Conservation (phyloP, 2,113 vertebrate species). For the Mormyrus iriodes region DNA sequence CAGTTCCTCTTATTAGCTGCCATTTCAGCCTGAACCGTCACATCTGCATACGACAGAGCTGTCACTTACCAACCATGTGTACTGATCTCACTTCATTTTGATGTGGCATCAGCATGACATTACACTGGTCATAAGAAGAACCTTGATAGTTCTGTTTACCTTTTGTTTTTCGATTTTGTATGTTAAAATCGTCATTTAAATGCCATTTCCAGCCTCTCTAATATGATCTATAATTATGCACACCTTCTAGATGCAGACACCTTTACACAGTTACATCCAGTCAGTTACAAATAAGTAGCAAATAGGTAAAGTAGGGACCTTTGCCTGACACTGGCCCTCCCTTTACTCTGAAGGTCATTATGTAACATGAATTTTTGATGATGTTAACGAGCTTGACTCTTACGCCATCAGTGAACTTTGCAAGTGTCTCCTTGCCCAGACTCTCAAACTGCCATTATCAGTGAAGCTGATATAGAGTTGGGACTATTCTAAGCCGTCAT, state of each 20-base stretch:
- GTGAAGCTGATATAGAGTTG: background rate
- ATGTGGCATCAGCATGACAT: slow-evolving; percentile 44
- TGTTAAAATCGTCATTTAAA: background rate
- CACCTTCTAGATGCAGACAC: background rate
- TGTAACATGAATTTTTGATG: background rate
- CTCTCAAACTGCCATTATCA: background rate
- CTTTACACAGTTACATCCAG: background rate
- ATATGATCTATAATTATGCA: background rate
- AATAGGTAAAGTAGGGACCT: background rate
- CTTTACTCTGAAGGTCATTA: background rate
- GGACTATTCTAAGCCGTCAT: background rate
- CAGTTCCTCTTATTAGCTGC: slow-evolving; percentile 55
- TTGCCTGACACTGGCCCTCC: background rate
- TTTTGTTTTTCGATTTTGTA: background rate
- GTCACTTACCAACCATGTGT: too few relatives aligned
- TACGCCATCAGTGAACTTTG: background rate
- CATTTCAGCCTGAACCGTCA: slow-evolving; percentile 51
- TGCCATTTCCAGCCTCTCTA: background rate
- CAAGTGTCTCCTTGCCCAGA: background rate
- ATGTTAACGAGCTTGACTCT: background rate
- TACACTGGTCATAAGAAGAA: background rate
- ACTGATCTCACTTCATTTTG: too few relatives aligned
- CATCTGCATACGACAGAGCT: slow-evolving; percentile 45
- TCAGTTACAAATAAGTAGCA: background rate
- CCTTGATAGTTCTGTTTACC: background rate